Conservation (phyloP, 1,140 invertebrate genomes). For the Pseudomyrmex pallidus region DNA sequence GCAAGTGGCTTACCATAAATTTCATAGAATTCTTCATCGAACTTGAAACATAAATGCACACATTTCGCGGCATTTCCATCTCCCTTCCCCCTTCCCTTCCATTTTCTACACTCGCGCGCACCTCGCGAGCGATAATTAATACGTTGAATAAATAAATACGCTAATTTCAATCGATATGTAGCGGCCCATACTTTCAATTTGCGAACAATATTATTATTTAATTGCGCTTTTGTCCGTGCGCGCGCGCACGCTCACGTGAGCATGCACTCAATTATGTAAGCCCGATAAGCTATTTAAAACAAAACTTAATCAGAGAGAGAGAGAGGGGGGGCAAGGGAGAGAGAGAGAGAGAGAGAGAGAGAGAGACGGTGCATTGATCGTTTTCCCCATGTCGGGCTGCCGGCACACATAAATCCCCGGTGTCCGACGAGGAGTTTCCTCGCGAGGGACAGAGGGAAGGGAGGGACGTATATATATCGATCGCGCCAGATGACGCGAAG, state of each 20-base stretch:
- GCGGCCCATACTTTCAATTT: constrained; percentile 25
- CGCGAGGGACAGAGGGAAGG: neutral
- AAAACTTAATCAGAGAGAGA: constrained; percentile 16
- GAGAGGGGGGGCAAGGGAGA: too few species aligned
- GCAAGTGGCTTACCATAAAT: constrained; percentile 35
- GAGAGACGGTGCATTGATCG: neutral
- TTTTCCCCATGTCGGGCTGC: neutral
- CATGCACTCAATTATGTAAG: constrained; percentile 2
- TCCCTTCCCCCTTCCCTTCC: too few species aligned
- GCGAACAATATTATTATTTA: constrained; percentile 23
- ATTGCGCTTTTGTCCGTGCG: neutral
- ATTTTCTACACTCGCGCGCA: too few species aligned
- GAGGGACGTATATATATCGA: constrained; percentile 24
- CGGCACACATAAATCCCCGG: neutral
- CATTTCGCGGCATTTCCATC: too few species aligned
- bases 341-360: too few species aligned
- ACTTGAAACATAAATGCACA: neutral
- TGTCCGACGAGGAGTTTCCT: neutral
- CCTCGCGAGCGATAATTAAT: constrained; percentile 21
- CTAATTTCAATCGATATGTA: neutral
- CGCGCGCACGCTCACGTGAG: neutral
- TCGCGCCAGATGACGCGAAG: constrained; percentile 44
- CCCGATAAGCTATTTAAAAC: constrained; percentile 4
- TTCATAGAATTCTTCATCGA: constrained; percentile 21
- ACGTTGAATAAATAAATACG: constrained; percentile 18